Evolutionary conservation across 2,797 vertebrate species (phyloP), one percentile per base, ranked within the genome.

Genomic region (Poeciliopsis gracilis): DNA sequence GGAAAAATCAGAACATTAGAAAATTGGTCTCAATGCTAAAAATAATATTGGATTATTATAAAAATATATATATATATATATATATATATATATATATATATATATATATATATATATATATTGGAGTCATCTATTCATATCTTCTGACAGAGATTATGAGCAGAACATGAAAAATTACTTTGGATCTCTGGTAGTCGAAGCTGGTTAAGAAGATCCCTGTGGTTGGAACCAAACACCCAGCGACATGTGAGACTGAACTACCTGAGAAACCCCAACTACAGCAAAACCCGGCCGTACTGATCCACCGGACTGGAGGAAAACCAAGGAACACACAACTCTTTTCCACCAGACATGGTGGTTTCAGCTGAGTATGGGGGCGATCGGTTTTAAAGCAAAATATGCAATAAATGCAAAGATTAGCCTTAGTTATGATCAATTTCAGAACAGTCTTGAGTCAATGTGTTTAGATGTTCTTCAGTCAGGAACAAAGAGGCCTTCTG

Each of bases 81-180:
- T n/a, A n/a, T n/a, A n/a, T n/a, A n/a, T n/a, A n/a, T n/a, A n/a
- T n/a, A n/a, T n/a, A n/a, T n/a, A n/a, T n/a, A n/a, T n/a, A n/a
- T n/a, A n/a, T n/a, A n/a, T n/a, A n/a, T n/a, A n/a, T n/a, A n/a
- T n/a, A n/a, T n/a, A n/a, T n/a, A n/a, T n/a, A n/a, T 36, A 66
- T 66, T 66, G 33, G 13, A 61, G 6, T 61, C 28, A 61, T 61
- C 30, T 33, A 61, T 16, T 33, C 59, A 33, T 61, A 61, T 61
- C 30, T 61, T 33, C 15, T 61, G 59, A 61, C 59, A 61, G 15
- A 33, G 15, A 33, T 30, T 61, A 61, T 18, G 30, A 61, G 30
- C 59, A 61, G 30, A 18, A 61, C 33, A 61, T 61, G 59, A 33
- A 38, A 66, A 66, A 66, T 66, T 18, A 66, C 61, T 66, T 66